phyloP scores from a whole-genome alignment of 2,888 invertebrate species.

The Monoplex corrugatus region DNA sequence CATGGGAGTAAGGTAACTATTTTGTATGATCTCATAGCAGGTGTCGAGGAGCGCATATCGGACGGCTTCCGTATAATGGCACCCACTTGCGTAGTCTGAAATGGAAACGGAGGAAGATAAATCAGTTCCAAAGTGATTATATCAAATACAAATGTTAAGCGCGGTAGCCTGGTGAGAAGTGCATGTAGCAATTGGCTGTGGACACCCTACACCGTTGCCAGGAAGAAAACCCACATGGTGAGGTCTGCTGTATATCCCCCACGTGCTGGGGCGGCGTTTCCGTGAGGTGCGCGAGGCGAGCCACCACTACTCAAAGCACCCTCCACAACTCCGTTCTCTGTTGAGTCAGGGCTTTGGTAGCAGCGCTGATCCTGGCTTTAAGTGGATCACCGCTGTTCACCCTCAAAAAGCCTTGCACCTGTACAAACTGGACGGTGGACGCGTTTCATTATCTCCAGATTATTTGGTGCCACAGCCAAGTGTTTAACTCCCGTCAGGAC shows the following conservation, averaged over 20 bases:
- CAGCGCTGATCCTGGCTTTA: too few species aligned
- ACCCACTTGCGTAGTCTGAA: too few species aligned
- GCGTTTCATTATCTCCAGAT: neutral
- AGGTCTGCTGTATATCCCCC: neutral
- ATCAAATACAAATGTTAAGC: too few species aligned
- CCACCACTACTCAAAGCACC: neutral
- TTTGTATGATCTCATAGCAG: too few species aligned
- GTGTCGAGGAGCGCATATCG: too few species aligned
- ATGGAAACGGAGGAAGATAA: too few species aligned
- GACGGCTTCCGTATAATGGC: too few species aligned
- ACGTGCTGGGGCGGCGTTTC: neutral
- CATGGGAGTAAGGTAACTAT: too few species aligned
- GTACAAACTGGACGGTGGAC: neutral
- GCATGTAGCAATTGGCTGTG: too few species aligned
- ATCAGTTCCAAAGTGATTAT: too few species aligned
- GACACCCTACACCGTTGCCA: conserved; percentile 3
- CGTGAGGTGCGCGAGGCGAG: neutral
- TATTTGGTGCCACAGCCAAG: neutral
- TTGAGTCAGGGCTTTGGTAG: neutral
- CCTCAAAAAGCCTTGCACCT: neutral
- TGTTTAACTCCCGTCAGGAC: neutral
- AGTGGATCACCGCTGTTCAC: too few species aligned
- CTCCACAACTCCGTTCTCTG: neutral
- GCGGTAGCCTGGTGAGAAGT: too few species aligned
- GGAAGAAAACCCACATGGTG: neutral